Percentiles rank a stretch among this genome's conserved stretches.
Conservation (phyloP, 1,140 invertebrate genomes). For the Drosophila funebris region DNA sequence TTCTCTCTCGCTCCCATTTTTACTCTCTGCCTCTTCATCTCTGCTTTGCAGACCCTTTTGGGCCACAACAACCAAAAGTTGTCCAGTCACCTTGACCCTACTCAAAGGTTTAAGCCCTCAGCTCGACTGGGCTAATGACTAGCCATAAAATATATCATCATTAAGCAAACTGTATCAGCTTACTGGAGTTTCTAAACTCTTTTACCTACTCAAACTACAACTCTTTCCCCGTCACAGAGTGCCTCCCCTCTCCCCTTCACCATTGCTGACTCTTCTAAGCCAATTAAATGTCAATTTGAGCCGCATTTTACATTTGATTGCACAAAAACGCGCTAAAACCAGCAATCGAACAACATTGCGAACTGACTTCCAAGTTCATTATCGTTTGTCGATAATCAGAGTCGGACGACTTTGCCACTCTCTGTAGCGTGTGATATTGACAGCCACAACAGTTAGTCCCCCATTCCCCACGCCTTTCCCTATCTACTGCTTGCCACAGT, state of each 20-base stretch:
- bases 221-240: background rate
- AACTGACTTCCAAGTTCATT: conserved; percentile 66
- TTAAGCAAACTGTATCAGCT: conserved; percentile 65
- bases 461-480: background rate
- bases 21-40: background rate
- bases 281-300: conserved; percentile 74
- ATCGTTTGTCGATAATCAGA: conserved; percentile 62
- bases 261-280: conserved; percentile 25
- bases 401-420: conserved; percentile 2
- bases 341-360: conserved; percentile 33
- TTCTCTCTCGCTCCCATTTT: background rate
- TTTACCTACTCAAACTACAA: background rate
- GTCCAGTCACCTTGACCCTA: conserved; percentile 58
- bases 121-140: conserved; percentile 51
- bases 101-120: conserved; percentile 45
- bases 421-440: conserved; percentile 59
- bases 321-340: conserved; percentile 64
- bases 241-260: background rate
- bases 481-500: background rate
- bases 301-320: conserved; percentile 71
- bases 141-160: conserved; percentile 68
- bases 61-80: conserved; percentile 20
- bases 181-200: conserved; percentile 33
- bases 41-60: conserved; percentile 17
- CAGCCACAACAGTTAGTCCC: conserved; percentile 54